A percentile compares a stretch with the other conserved stretches of the same genome.
These are phyloP conservation scores for Adelognathus sp. DNA, from an alignment of 2,888 invertebrate genomes.

Conservation along the genomic window DNA sequence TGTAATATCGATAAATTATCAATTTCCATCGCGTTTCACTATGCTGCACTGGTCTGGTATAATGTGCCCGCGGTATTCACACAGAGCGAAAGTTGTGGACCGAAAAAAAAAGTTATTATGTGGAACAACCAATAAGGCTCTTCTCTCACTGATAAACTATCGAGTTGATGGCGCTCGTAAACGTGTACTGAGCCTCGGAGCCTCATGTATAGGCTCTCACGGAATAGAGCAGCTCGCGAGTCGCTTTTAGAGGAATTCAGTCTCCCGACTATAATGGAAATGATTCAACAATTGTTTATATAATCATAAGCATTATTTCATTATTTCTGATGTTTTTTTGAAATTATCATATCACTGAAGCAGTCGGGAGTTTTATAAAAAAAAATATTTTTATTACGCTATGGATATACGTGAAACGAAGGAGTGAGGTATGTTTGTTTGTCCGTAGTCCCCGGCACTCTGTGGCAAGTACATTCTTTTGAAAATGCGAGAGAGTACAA, in stretches of 20 bases:
- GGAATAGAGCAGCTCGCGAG: too few species aligned
- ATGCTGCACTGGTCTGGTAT: neutral
- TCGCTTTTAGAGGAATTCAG: too few species aligned
- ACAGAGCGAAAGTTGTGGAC: conserved; percentile 1
- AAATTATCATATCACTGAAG: too few species aligned
- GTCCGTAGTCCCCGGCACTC: conserved; percentile 12
- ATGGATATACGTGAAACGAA: too few species aligned
- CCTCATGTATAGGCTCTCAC: too few species aligned
- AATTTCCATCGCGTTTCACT: neutral
- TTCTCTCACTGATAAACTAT: conserved; percentile 64
- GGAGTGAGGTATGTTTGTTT: neutral
- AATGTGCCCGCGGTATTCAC: conserved; percentile 10
- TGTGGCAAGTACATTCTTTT: conserved; percentile 23
- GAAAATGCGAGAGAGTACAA: conserved; percentile 40
- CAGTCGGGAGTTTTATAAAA: too few species aligned
- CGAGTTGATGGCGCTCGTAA: conserved; percentile 66
- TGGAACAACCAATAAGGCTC: conserved; percentile 4
- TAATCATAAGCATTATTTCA: too few species aligned
- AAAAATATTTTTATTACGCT: too few species aligned
- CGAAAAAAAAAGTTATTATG: neutral
- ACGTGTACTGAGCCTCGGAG: conserved; percentile 48
- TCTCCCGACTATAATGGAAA: too few species aligned
- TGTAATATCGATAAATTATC: conserved; percentile 5
- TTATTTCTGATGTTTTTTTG: too few species aligned
- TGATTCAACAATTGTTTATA: too few species aligned